Percentiles rank a stretch among this genome's conserved stretches.
Conservation (phyloP, 2,113 vertebrate species). For the Brachionichthys hirsutus region DNA sequence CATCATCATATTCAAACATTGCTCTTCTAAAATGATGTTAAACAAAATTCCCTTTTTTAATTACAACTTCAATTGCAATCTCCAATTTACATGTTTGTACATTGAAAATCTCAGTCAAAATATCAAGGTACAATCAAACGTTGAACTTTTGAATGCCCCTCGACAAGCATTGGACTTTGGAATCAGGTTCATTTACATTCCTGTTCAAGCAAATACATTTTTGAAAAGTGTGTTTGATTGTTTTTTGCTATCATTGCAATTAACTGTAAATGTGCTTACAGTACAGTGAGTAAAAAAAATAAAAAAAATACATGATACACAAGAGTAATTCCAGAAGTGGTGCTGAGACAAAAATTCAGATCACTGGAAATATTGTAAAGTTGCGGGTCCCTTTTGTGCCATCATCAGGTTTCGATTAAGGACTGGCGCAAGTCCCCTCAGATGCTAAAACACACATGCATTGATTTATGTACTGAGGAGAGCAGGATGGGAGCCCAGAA, state of each 20-base stretch:
- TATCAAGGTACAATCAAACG: background rate
- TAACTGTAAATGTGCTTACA: background rate
- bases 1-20: too few relatives aligned
- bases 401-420: slow-evolving; percentile 35
- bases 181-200: background rate
- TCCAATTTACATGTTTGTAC: background rate
- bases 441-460: slow-evolving; percentile 24
- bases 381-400: slow-evolving; percentile 1
- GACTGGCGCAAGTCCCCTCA: slow-evolving; percentile 5
- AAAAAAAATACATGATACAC: too few relatives aligned
- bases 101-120: background rate
- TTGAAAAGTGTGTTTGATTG: too few relatives aligned
- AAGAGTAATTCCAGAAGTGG: too few relatives aligned
- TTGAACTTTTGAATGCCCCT: too few relatives aligned
- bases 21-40: background rate
- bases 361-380: background rate
- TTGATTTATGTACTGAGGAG: slow-evolving; percentile 27
- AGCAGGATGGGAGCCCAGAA: slow-evolving; percentile 21
- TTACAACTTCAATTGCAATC: background rate
- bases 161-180: background rate
- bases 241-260: background rate
- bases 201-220: slow-evolving; percentile 4
- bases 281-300: background rate
- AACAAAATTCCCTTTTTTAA: background rate
- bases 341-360: too few relatives aligned